Conservation (phyloP, 2,113 vertebrate species). For the Pipa parva region DNA sequence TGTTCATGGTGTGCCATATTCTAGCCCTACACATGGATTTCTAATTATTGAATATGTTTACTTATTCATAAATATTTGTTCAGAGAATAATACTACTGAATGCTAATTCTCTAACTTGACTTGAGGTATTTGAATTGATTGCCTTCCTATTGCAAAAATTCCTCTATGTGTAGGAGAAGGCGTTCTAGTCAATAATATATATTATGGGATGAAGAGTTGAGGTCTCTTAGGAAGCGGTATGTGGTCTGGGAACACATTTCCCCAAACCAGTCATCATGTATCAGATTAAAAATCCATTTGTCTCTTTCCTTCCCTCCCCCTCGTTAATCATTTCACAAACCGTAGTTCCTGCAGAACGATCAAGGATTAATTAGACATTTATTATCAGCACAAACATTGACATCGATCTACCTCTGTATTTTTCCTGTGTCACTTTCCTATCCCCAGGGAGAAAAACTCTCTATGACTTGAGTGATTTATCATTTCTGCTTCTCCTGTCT, state of each 20-base stretch:
- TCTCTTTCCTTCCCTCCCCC: slow-evolving; percentile 47
- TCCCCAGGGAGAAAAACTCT: slow-evolving; percentile 9
- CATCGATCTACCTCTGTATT: slow-evolving; percentile 48
- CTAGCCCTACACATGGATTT: too few relatives aligned
- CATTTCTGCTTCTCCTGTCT: slow-evolving; percentile 13
- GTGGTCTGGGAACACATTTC: slow-evolving; percentile 48
- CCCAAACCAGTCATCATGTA: slow-evolving; percentile 47
- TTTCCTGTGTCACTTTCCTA: slow-evolving; percentile 11
- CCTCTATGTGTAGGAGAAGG: too few relatives aligned
- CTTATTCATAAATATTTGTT: too few relatives aligned
- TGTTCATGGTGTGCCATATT: too few relatives aligned
- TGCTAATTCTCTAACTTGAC: too few relatives aligned
- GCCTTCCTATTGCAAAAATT: too few relatives aligned
- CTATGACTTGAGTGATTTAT: slow-evolving; percentile 45
- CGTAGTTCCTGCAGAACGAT: slow-evolving; percentile 45
- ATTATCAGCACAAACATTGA: slow-evolving; percentile 55
- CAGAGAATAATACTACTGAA: too few relatives aligned
- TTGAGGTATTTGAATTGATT: too few relatives aligned
- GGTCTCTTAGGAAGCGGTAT: background rate
- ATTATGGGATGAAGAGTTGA: background rate
- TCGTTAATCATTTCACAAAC: slow-evolving; percentile 56
- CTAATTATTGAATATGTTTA: too few relatives aligned
- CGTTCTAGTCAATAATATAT: background rate
- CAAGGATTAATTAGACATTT: slow-evolving; percentile 49
- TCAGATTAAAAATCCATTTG: slow-evolving; percentile 50